Evolutionary conservation across 2,888 invertebrate species (phyloP).

Genomic region (Nemoura dubitans): DNA sequence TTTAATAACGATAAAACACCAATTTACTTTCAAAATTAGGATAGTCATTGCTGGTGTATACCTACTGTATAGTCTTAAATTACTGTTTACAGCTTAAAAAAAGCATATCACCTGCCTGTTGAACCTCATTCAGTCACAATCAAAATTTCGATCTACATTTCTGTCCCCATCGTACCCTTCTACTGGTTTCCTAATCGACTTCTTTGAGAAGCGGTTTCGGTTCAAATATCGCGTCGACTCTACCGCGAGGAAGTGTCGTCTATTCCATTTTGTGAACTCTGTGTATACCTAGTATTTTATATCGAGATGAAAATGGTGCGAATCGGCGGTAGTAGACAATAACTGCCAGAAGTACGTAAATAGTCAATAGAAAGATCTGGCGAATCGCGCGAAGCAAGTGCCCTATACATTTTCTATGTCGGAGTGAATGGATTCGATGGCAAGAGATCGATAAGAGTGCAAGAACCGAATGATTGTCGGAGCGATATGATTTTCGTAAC

Average conservation of each 20-base stretch:
- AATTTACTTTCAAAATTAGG: neutral
- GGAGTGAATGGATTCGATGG: neutral
- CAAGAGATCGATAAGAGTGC: neutral
- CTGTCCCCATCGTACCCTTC: neutral
- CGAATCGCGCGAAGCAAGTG: constrained; percentile 17
- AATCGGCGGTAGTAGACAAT: neutral
- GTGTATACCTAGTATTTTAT: constrained; percentile 12
- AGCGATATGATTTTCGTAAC: neutral
- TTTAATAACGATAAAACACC: constrained; percentile 7
- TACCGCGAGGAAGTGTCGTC: neutral
- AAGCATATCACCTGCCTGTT: neutral
- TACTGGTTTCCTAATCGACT: neutral
- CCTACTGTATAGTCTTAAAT: neutral
- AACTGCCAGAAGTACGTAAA: constrained; percentile 36
- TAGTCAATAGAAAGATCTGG: constrained; percentile 40
- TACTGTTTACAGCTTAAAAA: neutral
- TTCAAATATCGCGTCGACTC: neutral
- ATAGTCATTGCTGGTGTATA: neutral
- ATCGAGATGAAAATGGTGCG: neutral
- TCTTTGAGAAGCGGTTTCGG: neutral
- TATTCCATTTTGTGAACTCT: constrained; percentile 2
- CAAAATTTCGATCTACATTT: neutral
- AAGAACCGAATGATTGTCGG: neutral
- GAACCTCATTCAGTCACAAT: neutral
- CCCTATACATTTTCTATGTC: constrained; percentile 26